phyloP scores from a whole-genome alignment of 2,113 vertebrate genomes.

The Neogobius melanostomus region DNA sequence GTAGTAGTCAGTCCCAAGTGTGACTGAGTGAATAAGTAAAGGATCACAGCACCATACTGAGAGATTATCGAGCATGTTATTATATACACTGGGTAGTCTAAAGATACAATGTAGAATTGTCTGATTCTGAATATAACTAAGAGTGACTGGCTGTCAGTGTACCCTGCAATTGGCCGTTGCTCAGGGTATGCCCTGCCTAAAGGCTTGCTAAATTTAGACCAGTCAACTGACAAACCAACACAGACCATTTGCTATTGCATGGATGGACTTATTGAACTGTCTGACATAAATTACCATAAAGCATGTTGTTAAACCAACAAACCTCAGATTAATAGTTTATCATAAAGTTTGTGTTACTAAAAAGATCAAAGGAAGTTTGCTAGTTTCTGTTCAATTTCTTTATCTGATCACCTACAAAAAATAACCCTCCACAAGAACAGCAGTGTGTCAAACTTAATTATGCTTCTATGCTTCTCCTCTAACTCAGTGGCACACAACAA shows the following conservation, averaged over 20 bases:
- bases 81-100: no score
- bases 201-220: not conserved
- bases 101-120: no score
- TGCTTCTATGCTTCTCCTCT: not conserved
- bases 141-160: not conserved
- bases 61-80: no score
- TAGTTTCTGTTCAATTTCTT: not conserved
- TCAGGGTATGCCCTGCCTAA: no score
- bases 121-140: not conserved
- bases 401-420: conserved; percentile 11
- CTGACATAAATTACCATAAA: not conserved
- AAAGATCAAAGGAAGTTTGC: not conserved
- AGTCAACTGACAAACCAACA: not conserved
- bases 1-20: no score
- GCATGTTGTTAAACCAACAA: not conserved
- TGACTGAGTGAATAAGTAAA: no score
- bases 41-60: no score
- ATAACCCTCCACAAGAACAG: conserved; percentile 10
- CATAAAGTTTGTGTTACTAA: not conserved
- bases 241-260: not conserved
- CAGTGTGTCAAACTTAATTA: conserved; percentile 19
- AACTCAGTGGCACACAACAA: not conserved
- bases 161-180: not conserved
- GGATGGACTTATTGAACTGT: no score
- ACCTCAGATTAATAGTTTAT: not conserved